These are phyloP conservation scores for Myotis findleyi DNA, from an alignment of 2,797 vertebrate species.

Conservation along the genomic window DNA sequence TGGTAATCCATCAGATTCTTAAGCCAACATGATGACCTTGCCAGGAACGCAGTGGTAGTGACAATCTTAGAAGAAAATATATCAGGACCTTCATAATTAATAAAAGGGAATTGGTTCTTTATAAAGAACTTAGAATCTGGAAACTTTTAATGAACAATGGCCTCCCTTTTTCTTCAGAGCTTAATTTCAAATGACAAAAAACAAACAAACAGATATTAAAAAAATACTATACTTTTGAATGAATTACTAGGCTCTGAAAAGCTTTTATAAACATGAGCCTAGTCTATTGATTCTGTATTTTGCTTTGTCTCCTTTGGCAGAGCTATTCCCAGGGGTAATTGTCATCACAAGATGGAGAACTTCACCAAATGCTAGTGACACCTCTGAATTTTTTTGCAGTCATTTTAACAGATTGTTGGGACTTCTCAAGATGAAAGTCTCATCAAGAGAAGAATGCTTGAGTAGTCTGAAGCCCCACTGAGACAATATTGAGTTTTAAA, in stretches of 20 bases:
- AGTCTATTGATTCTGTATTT: neutral
- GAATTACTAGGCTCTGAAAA: neutral
- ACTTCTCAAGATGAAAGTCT: constrained; percentile 46
- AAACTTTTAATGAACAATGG: neutral
- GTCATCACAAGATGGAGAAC: neutral
- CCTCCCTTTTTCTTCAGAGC: neutral
- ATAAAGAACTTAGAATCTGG: constrained; percentile 26
- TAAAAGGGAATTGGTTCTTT: neutral
- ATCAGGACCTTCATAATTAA: neutral
- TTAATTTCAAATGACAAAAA: constrained; percentile 22
- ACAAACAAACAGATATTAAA: neutral
- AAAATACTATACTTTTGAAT: neutral
- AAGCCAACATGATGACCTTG: neutral
- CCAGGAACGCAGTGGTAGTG: neutral
- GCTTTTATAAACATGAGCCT: neutral
- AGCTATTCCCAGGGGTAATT: neutral
- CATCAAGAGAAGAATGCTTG: constrained; percentile 13
- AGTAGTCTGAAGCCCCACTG: neutral
- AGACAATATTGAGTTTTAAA: constrained; percentile 24
- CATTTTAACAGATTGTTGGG: constrained; percentile 27
- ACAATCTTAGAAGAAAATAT: neutral
- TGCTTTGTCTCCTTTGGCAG: neutral
- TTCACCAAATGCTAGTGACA: neutral
- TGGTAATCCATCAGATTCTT: constrained; percentile 82
- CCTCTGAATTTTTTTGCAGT: neutral